Conservation (phyloP, 2,888 invertebrate genomes). For the Plagodis pulveraria region DNA sequence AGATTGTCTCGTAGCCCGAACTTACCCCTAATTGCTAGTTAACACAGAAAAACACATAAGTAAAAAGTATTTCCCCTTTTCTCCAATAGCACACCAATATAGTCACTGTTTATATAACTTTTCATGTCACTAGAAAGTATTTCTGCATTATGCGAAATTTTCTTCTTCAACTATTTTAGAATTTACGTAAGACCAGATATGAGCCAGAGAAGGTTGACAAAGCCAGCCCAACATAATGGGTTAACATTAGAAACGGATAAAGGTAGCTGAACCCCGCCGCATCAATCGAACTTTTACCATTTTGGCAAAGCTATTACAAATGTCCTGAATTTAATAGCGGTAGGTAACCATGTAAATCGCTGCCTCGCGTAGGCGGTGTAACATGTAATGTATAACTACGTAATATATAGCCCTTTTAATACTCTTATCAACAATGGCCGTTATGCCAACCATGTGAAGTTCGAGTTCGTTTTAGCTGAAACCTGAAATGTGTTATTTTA, state of each 20-base stretch:
- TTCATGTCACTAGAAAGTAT: constrained; percentile 3
- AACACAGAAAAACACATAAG: constrained; percentile 42
- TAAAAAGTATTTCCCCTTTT: constrained; percentile 23
- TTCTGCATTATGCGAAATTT: too few relatives aligned
- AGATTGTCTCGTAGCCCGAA: constrained; percentile 60
- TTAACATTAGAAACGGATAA: constrained; percentile 28
- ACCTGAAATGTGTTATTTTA: constrained; percentile 58
- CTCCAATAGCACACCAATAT: constrained; percentile 16
- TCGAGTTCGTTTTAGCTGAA: constrained; percentile 43
- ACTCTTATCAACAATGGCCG: constrained; percentile 50
- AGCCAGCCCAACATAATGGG: constrained; percentile 19
- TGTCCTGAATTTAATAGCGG: constrained; percentile 49
- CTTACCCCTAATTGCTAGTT: constrained; percentile 52
- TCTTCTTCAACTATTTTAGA: constrained; percentile 1
- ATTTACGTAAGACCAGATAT: neutral
- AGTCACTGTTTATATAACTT: constrained; percentile 15
- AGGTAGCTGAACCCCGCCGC: constrained; percentile 37
- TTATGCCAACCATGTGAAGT: constrained; percentile 46
- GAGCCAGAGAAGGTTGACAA: constrained; percentile 7
- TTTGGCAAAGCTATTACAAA: constrained; percentile 46
- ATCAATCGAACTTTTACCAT: constrained; percentile 51
- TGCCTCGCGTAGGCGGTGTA: constrained; percentile 9
- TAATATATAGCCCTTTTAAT: constrained; percentile 34
- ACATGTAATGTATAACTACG: constrained; percentile 25
- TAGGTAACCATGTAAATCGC: constrained; percentile 41